A percentile compares a stretch with the other conserved stretches of the same genome.
Conservation (phyloP, 1,140 invertebrate genomes). For the Euwallacea fornicatus region DNA sequence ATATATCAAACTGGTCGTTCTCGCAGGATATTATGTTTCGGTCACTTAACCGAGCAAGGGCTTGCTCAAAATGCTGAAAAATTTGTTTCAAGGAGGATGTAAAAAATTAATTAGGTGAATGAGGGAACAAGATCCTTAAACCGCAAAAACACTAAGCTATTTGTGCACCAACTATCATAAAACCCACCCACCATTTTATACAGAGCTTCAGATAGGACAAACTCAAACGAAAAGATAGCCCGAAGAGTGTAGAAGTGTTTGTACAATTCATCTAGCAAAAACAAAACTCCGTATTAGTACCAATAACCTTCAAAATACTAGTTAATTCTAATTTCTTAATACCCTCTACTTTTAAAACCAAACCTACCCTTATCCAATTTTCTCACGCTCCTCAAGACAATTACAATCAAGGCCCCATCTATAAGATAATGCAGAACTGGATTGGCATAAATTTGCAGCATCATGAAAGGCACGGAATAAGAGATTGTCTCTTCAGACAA, state of each 20-base stretch:
- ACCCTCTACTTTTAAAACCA: not conserved
- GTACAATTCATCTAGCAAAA: conserved; percentile 46
- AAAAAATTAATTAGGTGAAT: not conserved
- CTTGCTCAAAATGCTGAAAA: conserved; percentile 58
- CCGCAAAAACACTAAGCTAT: too few relatives aligned
- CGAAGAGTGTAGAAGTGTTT: conserved; percentile 53
- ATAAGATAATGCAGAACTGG: conserved; percentile 68
- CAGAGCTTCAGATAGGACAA: conserved; percentile 53
- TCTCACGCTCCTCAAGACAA: conserved; percentile 50
- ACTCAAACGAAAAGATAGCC: conserved; percentile 60
- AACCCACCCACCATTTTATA: conserved; percentile 45
- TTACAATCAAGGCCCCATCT: conserved; percentile 61
- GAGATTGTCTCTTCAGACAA: conserved; percentile 66
- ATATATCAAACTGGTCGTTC: conserved; percentile 41
- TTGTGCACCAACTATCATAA: not conserved
- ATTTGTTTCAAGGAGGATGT: conserved; percentile 40
- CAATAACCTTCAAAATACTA: too few relatives aligned
- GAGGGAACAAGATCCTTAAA: not conserved
- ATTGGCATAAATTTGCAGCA: conserved; percentile 73
- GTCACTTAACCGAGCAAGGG: conserved; percentile 48
- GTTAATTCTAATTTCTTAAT: too few relatives aligned
- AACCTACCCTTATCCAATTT: conserved; percentile 47
- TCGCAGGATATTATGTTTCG: conserved; percentile 11
- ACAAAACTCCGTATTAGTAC: too few relatives aligned
- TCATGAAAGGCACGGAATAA: conserved; percentile 67